Conservation (phyloP, 2,797 vertebrate species). For the Sarcophilus harrisii region DNA sequence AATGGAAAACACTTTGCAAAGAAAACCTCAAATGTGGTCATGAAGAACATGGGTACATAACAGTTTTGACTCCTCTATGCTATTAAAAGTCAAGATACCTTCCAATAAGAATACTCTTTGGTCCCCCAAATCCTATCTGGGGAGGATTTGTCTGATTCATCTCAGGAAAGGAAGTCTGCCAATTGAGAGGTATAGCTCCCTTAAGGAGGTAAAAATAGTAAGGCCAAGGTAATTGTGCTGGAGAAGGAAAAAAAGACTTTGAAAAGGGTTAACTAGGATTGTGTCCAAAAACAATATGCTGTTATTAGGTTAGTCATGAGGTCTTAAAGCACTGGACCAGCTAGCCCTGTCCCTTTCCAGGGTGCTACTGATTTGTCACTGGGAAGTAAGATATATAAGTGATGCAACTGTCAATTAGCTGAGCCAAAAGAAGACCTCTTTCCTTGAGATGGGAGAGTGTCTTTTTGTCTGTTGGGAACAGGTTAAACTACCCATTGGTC, state of each 20-base stretch:
- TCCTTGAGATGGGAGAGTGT: neutral
- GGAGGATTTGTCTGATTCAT: neutral
- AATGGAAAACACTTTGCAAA: neutral
- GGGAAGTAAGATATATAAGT: neutral
- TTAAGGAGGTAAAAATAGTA: neutral
- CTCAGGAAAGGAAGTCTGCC: neutral
- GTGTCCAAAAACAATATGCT: neutral
- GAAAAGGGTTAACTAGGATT: neutral
- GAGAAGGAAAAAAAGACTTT: neutral
- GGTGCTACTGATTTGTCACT: neutral
- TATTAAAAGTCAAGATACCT: neutral
- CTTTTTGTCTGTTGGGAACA: neutral
- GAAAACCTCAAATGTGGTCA: neutral
- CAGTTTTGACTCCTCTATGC: neutral
- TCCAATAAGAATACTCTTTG: neutral
- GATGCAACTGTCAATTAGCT: neutral
- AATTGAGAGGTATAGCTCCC: neutral
- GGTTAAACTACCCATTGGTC: neutral
- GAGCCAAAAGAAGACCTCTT: neutral
- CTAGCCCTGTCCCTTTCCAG: neutral
- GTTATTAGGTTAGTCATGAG: neutral
- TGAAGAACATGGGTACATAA: neutral
- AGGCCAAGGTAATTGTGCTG: neutral
- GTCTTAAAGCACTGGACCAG: neutral
- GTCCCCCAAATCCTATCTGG: neutral